Conservation (phyloP, 2,888 invertebrate genomes). For the Aporophyla nigra region DNA sequence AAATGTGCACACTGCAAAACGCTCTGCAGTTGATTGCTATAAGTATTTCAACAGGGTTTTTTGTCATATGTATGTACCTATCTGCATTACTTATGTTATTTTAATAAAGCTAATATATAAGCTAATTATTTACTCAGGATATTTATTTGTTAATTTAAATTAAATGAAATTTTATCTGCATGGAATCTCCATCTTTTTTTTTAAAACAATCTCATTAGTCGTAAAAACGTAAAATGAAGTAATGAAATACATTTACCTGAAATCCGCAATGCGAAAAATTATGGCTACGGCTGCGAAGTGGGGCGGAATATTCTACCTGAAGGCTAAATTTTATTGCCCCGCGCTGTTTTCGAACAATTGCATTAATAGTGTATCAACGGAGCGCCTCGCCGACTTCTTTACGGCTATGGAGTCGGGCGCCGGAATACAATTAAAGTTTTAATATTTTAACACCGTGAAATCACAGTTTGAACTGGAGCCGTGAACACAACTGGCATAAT, state of each 20-base stretch:
- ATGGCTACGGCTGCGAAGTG: constrained; percentile 84
- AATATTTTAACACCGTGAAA: constrained; percentile 85
- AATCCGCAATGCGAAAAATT: constrained; percentile 90
- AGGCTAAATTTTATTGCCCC: constrained; percentile 88
- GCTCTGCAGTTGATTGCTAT: constrained; percentile 38
- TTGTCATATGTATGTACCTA: background rate
- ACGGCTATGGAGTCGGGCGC: constrained; percentile 81
- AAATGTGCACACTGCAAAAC: background rate
- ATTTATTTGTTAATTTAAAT: background rate
- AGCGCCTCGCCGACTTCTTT: constrained; percentile 85
- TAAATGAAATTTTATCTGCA: constrained; percentile 7
- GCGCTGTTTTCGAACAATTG: constrained; percentile 89
- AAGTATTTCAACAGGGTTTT: constrained; percentile 30
- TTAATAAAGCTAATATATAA: background rate
- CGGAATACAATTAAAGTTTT: constrained; percentile 87
- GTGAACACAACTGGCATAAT: constrained; percentile 72
- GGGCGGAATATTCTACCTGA: constrained; percentile 87
- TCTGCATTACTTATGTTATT: background rate
- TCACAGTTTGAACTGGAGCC: constrained; percentile 77
- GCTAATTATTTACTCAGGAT: background rate
- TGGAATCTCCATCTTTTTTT: constrained; percentile 49
- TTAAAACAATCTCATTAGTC: constrained; percentile 72
- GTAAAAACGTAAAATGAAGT: constrained; percentile 72
- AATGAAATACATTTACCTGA: constrained; percentile 77
- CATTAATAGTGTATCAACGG: constrained; percentile 90